phyloP scores from a whole-genome alignment of 1,140 invertebrate species.

The Drosophila prosaltans region DNA sequence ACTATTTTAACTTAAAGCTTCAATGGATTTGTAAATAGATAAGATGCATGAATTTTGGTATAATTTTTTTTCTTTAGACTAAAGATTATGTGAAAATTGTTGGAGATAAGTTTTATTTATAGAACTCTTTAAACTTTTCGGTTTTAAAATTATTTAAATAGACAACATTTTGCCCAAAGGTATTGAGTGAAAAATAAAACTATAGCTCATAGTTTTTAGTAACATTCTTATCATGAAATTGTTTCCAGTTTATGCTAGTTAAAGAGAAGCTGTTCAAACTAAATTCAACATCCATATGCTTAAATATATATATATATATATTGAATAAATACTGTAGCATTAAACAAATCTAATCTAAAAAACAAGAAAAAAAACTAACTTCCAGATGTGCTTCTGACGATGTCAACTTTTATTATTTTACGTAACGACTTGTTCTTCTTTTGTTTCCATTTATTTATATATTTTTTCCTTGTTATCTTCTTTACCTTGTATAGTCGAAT shows the following conservation, averaged over 20 bases:
- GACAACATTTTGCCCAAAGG: not conserved
- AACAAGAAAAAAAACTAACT: not conserved
- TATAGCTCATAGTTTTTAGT: too few relatives aligned
- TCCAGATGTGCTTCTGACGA: conserved; percentile 2
- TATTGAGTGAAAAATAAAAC: too few relatives aligned
- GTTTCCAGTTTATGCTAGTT: not conserved
- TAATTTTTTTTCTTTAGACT: too few relatives aligned
- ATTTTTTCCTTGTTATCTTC: not conserved
- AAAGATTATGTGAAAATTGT: too few relatives aligned
- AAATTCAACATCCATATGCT: not conserved
- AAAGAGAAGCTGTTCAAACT: not conserved
- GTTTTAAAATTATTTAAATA: not conserved
- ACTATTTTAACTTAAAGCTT: too few relatives aligned
- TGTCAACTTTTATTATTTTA: conserved; percentile 7
- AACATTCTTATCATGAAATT: not conserved
- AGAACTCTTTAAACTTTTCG: too few relatives aligned
- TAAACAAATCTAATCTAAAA: conserved; percentile 8
- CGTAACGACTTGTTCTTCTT: conserved; percentile 1
- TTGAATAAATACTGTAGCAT: conserved; percentile 6
- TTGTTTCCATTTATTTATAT: not conserved
- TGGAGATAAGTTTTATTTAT: too few relatives aligned
- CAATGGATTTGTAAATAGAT: too few relatives aligned
- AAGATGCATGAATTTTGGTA: too few relatives aligned
- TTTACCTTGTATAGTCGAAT: not conserved
- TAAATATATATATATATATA: conserved; percentile 8